A percentile compares a stretch with the other conserved stretches of the same genome.
phyloP scores from a whole-genome alignment of 2,797 vertebrate genomes.

The Tympanoctomys barrerae region DNA sequence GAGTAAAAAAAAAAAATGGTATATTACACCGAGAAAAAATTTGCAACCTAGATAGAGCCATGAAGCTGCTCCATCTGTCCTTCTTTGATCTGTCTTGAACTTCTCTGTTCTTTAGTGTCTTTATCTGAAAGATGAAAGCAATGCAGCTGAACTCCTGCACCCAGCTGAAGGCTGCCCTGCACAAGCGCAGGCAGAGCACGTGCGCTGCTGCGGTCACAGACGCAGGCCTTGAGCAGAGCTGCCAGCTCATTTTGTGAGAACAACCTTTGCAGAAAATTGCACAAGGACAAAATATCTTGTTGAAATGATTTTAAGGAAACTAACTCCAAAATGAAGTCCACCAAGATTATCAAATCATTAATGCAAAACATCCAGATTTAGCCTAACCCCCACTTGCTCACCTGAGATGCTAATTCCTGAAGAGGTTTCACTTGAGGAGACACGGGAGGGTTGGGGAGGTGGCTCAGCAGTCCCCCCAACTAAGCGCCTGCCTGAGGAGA shows the following conservation, averaged over 20 bases:
- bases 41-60: background rate
- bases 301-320: conserved; percentile 18
- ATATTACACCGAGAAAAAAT: background rate
- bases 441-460: no score
- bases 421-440: background rate
- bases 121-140: background rate
- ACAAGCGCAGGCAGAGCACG: background rate
- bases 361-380: background rate
- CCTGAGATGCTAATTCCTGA: background rate
- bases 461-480: no score
- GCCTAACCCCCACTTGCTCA: background rate
- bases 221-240: background rate
- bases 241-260: conserved; percentile 32
- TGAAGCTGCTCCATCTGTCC: background rate
- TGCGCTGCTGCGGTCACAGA: background rate
- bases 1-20: background rate
- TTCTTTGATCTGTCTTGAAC: background rate
- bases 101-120: background rate
- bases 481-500: background rate
- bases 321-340: conserved; percentile 6
- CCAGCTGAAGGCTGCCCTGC: background rate
- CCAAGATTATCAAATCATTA: conserved; percentile 14
- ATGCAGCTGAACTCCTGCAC: background rate
- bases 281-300: background rate
- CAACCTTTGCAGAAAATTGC: background rate